Percentiles rank a stretch among this genome's conserved stretches.
Evolutionary conservation across 30 jellyfish, hydroid and myxozoan species (phyloP).

Genomic region (Aurelia sp.): DNA sequence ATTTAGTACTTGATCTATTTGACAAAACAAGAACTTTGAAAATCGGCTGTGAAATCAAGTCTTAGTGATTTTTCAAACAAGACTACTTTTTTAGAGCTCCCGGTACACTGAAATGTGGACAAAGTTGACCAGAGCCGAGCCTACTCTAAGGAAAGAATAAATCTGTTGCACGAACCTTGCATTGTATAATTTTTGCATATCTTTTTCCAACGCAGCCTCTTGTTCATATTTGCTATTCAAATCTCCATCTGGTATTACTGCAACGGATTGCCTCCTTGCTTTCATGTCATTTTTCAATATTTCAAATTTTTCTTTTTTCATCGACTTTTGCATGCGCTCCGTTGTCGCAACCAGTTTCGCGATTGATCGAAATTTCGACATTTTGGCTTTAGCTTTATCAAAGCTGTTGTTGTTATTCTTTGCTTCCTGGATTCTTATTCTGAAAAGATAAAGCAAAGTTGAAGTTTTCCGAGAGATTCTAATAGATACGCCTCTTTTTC

Average conservation of each 20-base stretch:
- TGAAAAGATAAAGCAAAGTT: background rate
- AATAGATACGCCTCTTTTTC: too few species aligned
- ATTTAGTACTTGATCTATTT: too few species aligned
- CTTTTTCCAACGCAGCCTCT: conserved; percentile 39
- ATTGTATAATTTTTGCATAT: conserved; percentile 36
- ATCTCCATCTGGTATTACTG: background rate
- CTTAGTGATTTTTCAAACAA: too few species aligned
- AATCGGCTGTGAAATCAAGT: too few species aligned
- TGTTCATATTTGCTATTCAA: conserved; percentile 66
- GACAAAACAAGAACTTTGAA: too few species aligned
- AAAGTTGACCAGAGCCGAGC: background rate
- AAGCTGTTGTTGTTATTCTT: background rate
- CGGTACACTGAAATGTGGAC: too few species aligned
- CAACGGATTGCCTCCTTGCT: conserved; percentile 11
- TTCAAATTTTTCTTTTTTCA: conserved; percentile 28
- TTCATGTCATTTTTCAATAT: conserved; percentile 21
- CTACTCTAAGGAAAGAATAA: background rate
- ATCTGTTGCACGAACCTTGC: conserved; percentile 28
- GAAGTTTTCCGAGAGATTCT: background rate
- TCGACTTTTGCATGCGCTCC: background rate
- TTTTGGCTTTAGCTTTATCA: background rate
- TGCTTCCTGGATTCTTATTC: background rate
- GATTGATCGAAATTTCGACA: conserved; percentile 31
- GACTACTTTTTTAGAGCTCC: too few species aligned
- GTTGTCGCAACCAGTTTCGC: conserved; percentile 22